Base-by-base conservation (phyloP, 2,113 vertebrate genomes). In the Athene noctua region DNA sequence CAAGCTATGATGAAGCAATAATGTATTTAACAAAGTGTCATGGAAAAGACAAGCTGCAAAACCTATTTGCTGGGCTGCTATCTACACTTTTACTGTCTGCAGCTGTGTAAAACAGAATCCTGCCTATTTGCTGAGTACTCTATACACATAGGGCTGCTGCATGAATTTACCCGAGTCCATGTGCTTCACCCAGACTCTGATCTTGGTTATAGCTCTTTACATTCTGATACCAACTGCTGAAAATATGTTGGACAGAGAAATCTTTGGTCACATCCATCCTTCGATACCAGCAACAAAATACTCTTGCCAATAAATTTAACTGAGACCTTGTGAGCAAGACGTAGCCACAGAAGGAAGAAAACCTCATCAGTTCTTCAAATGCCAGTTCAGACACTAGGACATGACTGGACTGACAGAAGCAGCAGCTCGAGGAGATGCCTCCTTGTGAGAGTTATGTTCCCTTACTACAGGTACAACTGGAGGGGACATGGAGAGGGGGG, bases 1-100 rank as follows among this genome's bases (percentile, higher is more conserved):
- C 55, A 81, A 91, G 84, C 1, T 2, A 63, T 83, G 93, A 93
- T 93, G 93, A 92, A 96, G 67, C 80, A 88, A 87, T 95, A 82
- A 70, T 59, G n/a, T 87, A 55, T 90, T 96, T 88, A 90, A 77
- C 74, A 88, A 90, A 86, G 73, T 87, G 63, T 66, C 29, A 49
- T 62, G 85, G 81, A 78, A 70, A 79, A 96, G 90, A 74, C 83
- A 49, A 85, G 62, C 83, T 86, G 80, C 44, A 86, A 57, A 91
- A 83, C 55, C 40, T 68, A 42, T 80, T 80, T 88, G 17, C 77
- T 59, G 49, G 51, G 62, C 73, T 84, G 80, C 70, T 72, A 19
- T 88, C 77, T 73, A 30, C 36, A 8, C 84, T 68, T 38, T 46
- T 3, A 38, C 36, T 55, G 74, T 65, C 85, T 77, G 68, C 68